These are phyloP conservation scores for Pseudachorutes palmiensis DNA, from an alignment of 1,140 invertebrate species.

Conservation along the genomic window DNA sequence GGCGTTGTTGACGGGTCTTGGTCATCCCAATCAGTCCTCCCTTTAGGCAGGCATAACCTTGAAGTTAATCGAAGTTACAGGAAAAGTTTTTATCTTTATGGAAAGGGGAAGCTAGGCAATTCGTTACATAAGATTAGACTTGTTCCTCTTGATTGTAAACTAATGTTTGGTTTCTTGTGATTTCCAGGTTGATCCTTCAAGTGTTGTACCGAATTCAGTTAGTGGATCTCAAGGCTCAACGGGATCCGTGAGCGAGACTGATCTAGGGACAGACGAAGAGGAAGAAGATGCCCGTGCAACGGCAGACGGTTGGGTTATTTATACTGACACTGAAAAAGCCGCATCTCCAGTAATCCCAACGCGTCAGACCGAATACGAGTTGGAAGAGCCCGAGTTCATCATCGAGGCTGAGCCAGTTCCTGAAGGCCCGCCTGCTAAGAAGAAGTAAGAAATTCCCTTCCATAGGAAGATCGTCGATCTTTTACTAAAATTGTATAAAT, in stretches of 20 bases:
- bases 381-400: conserved; percentile 36
- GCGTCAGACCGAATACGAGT: conserved; percentile 23
- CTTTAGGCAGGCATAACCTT: no score
- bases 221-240: conserved; percentile 26
- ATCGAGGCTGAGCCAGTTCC: conserved; percentile 23
- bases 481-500: background rate
- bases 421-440: conserved; percentile 35
- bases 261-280: conserved; percentile 35
- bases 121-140: no score
- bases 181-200: conserved; percentile 36
- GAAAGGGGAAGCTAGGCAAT: no score
- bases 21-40: no score
- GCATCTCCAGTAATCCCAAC: conserved; percentile 24
- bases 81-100: no score
- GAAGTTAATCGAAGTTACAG: no score
- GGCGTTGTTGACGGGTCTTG: background rate
- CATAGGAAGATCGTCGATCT: background rate
- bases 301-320: conserved; percentile 8
- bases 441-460: conserved; percentile 24
- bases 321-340: conserved; percentile 25
- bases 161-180: conserved; percentile 13
- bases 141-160: no score
- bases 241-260: conserved; percentile 32
- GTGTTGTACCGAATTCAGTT: conserved; percentile 33
- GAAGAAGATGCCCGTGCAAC: conserved; percentile 26